Evolutionary conservation across 2,888 invertebrate genomes (phyloP), one percentile per base, ranked within the genome.

Genomic region (Drosophila leonis): DNA sequence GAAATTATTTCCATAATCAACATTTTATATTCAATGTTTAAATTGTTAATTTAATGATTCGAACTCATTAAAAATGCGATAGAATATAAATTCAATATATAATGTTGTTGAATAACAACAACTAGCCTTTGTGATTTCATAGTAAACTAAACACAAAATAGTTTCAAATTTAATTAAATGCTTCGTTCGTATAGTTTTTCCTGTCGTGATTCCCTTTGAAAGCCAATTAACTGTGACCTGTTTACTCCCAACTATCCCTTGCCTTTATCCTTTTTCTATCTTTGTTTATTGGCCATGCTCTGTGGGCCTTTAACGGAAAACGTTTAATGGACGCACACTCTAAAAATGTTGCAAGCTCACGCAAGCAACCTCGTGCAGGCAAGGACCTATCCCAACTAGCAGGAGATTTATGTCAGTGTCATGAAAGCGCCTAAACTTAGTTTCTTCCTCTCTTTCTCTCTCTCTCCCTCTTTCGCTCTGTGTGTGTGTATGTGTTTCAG

Each of bases 311-410:
- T 31, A 57, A 76, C 71, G 65, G 52, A 70, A 76, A 70, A 65
- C 79, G 55, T 67, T 78, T 79, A 75, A 80, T 79, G 70, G 59
- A 63, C 27, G 57, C 55, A 56, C 65, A 67, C 65, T 71, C 59
- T 44, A 61, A 65, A 52, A 72, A 87, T 78, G 72, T 24, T 49
- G 46, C 33, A 18, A 60, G n/a, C 70, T 55, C 82, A 82, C 82
- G 88, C 78, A 69, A 87, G 48, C 65, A 46, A 61, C 60, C 37
- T 39, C 29, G 56, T 68, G 39, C 41, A 67, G 71, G 39, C 46
- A 48, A 67, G 57, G 60, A 65, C 65, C 48, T 57, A 52, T 57
- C 65, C 31, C n/a, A 44, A 52, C 20, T 46, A 15, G 33, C 55
- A 49, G 41, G 35, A 63, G 68, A 80, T 71, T 75, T 75, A 80